phyloP scores from a whole-genome alignment of 1,140 invertebrate species.

The Drusus annulatus region DNA sequence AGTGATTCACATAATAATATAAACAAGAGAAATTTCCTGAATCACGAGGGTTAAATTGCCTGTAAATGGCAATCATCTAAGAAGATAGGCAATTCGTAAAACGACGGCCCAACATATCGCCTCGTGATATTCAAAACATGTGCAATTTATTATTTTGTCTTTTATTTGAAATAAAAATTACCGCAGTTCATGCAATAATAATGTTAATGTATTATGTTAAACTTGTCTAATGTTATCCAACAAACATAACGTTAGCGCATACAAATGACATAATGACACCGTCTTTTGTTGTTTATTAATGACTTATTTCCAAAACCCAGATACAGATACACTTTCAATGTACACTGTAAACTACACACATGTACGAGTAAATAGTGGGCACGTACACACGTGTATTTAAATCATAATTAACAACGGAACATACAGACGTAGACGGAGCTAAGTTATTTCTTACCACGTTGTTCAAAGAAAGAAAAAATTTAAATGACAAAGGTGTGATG shows the following conservation, averaged over 20 bases:
- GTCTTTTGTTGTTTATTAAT: slow-evolving; percentile 56
- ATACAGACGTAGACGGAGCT: slow-evolving; percentile 16
- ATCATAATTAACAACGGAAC: too few relatives aligned
- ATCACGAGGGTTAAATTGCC: slow-evolving; percentile 25
- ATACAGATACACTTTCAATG: neutral
- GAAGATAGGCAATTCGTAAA: neutral
- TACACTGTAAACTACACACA: too few relatives aligned
- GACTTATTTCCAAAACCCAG: slow-evolving; percentile 45
- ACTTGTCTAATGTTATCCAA: slow-evolving; percentile 32
- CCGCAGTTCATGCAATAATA: slow-evolving; percentile 28
- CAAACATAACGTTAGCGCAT: slow-evolving; percentile 38
- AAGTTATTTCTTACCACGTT: slow-evolving; percentile 24
- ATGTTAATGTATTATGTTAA: slow-evolving; percentile 39
- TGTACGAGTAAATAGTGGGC: too few relatives aligned
- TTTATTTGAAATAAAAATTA: neutral
- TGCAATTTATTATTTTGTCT: slow-evolving; percentile 1
- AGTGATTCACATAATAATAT: neutral
- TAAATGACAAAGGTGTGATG: too few relatives aligned
- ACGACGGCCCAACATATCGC: neutral
- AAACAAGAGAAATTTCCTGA: neutral
- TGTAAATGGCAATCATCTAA: slow-evolving; percentile 24
- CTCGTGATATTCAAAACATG: neutral
- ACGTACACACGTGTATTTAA: too few relatives aligned
- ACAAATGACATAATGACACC: slow-evolving; percentile 43
- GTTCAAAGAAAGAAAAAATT: neutral